phyloP scores from a whole-genome alignment of 2,113 vertebrate genomes.

The Microcebus murinus region DNA sequence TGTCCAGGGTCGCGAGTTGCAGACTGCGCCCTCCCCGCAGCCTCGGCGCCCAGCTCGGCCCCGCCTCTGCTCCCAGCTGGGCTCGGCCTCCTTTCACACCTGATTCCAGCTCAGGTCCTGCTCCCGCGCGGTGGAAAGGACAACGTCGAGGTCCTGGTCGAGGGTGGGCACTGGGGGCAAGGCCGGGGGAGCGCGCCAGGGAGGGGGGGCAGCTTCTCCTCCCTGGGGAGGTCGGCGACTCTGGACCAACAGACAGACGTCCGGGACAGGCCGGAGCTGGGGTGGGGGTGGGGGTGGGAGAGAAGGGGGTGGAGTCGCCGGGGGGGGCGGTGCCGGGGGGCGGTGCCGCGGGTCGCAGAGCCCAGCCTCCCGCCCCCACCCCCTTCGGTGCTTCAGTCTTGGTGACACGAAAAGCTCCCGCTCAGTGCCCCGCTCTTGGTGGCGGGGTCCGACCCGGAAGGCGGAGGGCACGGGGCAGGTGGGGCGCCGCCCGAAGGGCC shows the following conservation, averaged over 20 bases:
- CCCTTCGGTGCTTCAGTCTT: neutral
- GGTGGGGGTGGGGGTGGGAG: neutral
- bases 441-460: neutral
- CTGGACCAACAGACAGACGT: fast-evolving
- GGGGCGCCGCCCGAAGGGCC: neutral
- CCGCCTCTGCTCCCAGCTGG: neutral
- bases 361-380: slow-evolving; percentile 56
- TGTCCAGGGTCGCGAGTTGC: fast-evolving
- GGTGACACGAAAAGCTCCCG: slow-evolving; percentile 63
- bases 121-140: neutral
- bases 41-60: neutral
- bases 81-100: slow-evolving; percentile 20
- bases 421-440: neutral
- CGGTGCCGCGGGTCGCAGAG: slow-evolving; percentile 33
- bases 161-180: neutral
- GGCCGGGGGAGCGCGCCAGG: neutral
- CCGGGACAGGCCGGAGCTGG: fast-evolving
- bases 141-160: neutral
- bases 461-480: slow-evolving; percentile 21
- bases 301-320: slow-evolving; percentile 58
- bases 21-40: neutral
- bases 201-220: neutral
- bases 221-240: neutral
- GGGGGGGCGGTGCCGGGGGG: slow-evolving; percentile 59
- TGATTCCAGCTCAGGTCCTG: neutral